phyloP scores from a whole-genome alignment of 2,888 invertebrate species.

The Hydriomena furcata region DNA sequence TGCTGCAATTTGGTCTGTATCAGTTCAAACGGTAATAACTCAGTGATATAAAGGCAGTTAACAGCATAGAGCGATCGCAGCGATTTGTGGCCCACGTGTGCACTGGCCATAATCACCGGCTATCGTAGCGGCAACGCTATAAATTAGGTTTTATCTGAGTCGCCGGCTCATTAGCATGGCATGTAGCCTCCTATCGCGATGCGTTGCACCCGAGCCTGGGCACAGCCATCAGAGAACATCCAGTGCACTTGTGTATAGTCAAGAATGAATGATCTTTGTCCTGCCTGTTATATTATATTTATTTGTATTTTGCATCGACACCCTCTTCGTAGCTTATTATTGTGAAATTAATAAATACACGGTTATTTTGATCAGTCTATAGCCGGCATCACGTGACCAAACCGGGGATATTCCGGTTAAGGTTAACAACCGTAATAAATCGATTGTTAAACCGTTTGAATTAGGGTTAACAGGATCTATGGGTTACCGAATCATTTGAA shows the following conservation, averaged over 20 bases:
- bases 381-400: no score
- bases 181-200: slow-evolving; percentile 64
- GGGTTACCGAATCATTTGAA: no score
- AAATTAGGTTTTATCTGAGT: slow-evolving; percentile 71
- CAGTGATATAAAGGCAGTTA: slow-evolving; percentile 22
- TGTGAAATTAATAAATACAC: no score
- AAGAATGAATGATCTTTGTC: no score
- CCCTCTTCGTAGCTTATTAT: no score
- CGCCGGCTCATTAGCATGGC: slow-evolving; percentile 68
- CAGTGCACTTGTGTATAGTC: not conserved
- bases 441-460: no score
- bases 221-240: slow-evolving; percentile 25
- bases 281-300: no score
- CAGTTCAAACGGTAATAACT: slow-evolving; percentile 6
- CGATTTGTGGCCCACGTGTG: slow-evolving; percentile 29
- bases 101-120: slow-evolving; percentile 29
- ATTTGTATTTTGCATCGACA: no score
- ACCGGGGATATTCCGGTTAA: no score
- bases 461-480: no score
- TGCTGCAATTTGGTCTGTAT: slow-evolving; percentile 2
- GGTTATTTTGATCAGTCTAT: no score
- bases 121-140: slow-evolving; percentile 49
- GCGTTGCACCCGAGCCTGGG: slow-evolving; percentile 46
- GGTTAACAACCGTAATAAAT: no score
- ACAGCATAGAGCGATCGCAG: slow-evolving; percentile 28